These are phyloP conservation scores for Trypoxylon attenuatum DNA, from an alignment of 2,888 invertebrate genomes.

Conservation along the genomic window DNA sequence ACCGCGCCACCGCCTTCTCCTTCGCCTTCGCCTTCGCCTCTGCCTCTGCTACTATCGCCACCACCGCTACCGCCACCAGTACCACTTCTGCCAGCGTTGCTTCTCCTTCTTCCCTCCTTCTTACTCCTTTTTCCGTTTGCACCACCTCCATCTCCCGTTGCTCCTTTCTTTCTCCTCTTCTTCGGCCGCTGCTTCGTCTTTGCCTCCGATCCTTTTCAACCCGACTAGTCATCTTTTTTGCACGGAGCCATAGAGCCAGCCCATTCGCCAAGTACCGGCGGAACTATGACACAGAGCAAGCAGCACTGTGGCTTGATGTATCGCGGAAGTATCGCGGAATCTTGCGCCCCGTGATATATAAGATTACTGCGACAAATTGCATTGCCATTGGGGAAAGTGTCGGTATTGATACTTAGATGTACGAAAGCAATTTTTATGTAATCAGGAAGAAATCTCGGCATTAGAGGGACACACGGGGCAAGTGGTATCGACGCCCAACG, in stretches of 20 bases:
- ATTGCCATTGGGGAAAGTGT: conserved; percentile 1
- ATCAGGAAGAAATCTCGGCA: neutral
- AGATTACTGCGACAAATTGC: conserved; percentile 20
- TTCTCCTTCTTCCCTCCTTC: conserved; percentile 34
- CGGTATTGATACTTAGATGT: neutral
- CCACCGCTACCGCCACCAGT: too few species aligned
- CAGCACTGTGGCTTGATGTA: conserved; percentile 46
- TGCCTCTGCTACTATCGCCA: too few species aligned
- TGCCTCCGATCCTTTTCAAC: conserved; percentile 39
- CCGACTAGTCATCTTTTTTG: conserved; percentile 47
- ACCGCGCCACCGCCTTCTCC: neutral
- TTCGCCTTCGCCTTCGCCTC: neutral
- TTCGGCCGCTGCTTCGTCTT: conserved; percentile 14
- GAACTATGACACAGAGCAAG: conserved; percentile 46
- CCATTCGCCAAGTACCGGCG: conserved; percentile 42
- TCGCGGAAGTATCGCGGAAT: conserved; percentile 42
- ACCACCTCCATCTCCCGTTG: conserved; percentile 2
- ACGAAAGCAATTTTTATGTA: neutral
- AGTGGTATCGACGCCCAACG: neutral
- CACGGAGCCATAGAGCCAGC: conserved; percentile 27
- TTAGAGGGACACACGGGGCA: neutral
- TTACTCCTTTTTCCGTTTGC: conserved; percentile 25
- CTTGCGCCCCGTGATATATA: conserved; percentile 14
- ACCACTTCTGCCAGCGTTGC: too few species aligned
- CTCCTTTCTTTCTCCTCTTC: conserved; percentile 9